Conservation (phyloP, 1,140 invertebrate species). For the Musca vetustissima region DNA sequence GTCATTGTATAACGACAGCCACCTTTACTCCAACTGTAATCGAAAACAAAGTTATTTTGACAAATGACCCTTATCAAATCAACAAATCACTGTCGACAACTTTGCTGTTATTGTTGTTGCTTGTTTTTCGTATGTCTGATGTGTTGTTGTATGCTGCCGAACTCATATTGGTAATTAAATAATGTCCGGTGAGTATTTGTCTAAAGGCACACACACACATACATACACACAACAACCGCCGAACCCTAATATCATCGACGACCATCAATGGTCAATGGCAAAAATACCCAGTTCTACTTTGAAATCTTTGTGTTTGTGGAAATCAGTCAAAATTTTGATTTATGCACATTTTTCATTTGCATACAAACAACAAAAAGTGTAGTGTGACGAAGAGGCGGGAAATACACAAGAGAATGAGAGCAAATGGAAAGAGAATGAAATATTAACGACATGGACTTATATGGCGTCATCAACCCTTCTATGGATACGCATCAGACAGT, state of each 20-base stretch:
- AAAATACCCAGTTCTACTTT: neutral
- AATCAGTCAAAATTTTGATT: constrained; percentile 22
- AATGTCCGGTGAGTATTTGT: constrained; percentile 4
- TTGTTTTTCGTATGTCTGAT: neutral
- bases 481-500: too few species aligned
- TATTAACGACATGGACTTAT: neutral
- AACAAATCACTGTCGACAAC: constrained; percentile 18
- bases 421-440: neutral
- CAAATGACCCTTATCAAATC: constrained; percentile 21
- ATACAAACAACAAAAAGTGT: constrained; percentile 5
- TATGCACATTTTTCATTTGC: constrained; percentile 23
- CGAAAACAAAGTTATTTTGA: too few species aligned
- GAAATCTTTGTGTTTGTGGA: constrained; percentile 9
- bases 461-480: neutral
- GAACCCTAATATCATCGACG: constrained; percentile 3
- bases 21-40: neutral
- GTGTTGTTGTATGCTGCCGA: constrained; percentile 10
- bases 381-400: neutral
- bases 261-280: too few species aligned
- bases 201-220: neutral
- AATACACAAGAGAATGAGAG: neutral
- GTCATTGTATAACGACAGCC: neutral
- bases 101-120: neutral
- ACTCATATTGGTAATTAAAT: constrained; percentile 32
- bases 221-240: neutral